Evolutionary conservation across 2,113 vertebrate genomes (phyloP).

Genomic region (Grallaria varia): DNA sequence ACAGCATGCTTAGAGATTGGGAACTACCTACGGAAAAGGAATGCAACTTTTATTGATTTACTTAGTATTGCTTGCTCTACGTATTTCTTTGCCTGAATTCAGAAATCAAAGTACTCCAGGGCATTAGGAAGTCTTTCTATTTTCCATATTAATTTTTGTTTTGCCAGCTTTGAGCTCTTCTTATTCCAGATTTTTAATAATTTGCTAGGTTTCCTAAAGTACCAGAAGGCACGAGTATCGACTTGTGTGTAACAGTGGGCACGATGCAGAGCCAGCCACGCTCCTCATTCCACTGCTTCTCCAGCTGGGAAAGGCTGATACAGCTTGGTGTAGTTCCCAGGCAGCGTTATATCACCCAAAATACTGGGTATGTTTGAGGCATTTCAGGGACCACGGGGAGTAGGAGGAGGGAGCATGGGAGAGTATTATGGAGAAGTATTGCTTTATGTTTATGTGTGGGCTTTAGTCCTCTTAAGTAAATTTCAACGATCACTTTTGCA

Average conservation of each 20-base stretch:
- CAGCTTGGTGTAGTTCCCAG: background rate
- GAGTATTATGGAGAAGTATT: background rate
- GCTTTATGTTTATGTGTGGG: background rate
- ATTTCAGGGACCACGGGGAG: background rate
- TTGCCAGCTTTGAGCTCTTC: background rate
- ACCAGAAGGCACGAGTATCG: background rate
- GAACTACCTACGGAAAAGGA: background rate
- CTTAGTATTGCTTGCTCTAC: background rate
- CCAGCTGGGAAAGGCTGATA: background rate
- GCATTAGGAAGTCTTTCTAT: background rate
- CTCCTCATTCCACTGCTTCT: background rate
- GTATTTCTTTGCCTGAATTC: background rate
- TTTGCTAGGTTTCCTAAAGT: background rate
- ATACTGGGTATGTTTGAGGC: background rate
- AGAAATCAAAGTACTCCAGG: background rate
- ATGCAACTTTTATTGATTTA: background rate
- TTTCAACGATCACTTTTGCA: background rate
- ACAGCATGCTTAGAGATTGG: background rate
- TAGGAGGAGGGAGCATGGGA: fast-evolving
- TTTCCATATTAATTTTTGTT: background rate
- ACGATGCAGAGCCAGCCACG: background rate
- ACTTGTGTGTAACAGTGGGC: too few relatives aligned
- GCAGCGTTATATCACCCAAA: background rate
- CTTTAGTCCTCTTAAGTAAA: background rate
- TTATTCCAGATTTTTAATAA: background rate